Base-by-base conservation (phyloP, 2,888 invertebrate genomes). In the Conistra vaccinii region DNA sequence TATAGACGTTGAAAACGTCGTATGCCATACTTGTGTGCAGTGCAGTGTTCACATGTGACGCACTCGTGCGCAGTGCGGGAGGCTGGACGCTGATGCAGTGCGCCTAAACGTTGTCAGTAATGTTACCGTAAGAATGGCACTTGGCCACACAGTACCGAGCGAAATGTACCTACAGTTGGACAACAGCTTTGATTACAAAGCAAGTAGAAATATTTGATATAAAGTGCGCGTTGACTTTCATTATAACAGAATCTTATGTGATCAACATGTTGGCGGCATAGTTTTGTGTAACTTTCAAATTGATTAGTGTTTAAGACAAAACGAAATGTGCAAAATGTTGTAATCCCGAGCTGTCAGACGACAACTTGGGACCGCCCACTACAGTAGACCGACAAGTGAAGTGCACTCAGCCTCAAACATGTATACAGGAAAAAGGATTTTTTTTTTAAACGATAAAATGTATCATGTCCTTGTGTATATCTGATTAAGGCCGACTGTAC, bases 211-310 rank as follows among this genome's bases (percentile, higher is more conserved):
- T 48, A 48, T 45, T 51, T 48, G 2, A 48, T 32, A 10, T 4
- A 17, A 32, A 14, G 29, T 32, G 29, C 4, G 14, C 7, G 6
- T 29, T 23, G 7, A 26, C 23, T 17, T 17, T 4, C 26, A 35
- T 55, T 48, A 48, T 26, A 67, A 29, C 23, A 29, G 12, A 39
- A 68, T 39, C 17, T 17, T 35, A 51, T 26, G 23, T n/a, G 20
- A 48, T 65, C 35, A 57, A 65, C n/a, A 35, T 35, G 2, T 29
- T 73, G 10, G n/a, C 45, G 20, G 26, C 35, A 45, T 55, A 63
- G 4, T 65, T 74, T 74, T 65, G 55, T 73, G 51, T 60, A 14
- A 51, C 60, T 23, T 29, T 60, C 32, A 60, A 73, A 42, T 60
- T 32, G 3, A 35, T 55, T 35, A 61, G 60, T 60, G 9, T 73